Percentiles rank a stretch among this genome's conserved stretches.
These are phyloP conservation scores for Drosophila leontia DNA, from an alignment of 1,140 invertebrate species.

Conservation along the genomic window DNA sequence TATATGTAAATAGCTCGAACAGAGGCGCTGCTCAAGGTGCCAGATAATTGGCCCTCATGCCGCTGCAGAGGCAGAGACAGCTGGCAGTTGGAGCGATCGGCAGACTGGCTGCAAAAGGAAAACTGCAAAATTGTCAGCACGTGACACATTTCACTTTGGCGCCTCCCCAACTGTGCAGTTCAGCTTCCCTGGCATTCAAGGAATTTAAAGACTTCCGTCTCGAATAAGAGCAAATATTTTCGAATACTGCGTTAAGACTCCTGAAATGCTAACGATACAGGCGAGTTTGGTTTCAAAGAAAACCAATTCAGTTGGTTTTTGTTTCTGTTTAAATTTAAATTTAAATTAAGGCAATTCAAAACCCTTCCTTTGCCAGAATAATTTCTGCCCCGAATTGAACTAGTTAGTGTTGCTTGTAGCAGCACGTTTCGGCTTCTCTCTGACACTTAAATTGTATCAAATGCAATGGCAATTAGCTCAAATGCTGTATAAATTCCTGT, in stretches of 20 bases:
- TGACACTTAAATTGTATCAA: conserved; percentile 55
- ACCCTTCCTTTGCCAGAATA: conserved; percentile 6
- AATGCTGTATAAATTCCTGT: conserved; percentile 64
- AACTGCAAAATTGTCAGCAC: conserved; percentile 30
- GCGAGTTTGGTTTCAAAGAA: conserved; percentile 2
- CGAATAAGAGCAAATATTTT: conserved; percentile 5
- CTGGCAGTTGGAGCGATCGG: conserved; percentile 24
- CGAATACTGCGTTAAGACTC: neutral
- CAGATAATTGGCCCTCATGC: conserved; percentile 67
- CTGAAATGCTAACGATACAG: conserved; percentile 2
- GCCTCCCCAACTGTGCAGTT: neutral
- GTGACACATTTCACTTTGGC: conserved; percentile 31
- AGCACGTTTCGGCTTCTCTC: conserved; percentile 12
- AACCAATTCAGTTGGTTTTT: neutral
- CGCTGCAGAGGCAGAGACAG: conserved; percentile 11
- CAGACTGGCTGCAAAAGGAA: conserved; percentile 2
- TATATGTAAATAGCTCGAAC: conserved; percentile 77
- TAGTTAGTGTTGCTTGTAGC: neutral
- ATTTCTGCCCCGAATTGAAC: neutral
- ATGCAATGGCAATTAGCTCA: conserved; percentile 70
- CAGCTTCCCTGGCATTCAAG: neutral
- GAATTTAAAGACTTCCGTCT: conserved; percentile 14
- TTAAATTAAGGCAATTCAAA: conserved; percentile 1
- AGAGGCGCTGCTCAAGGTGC: conserved; percentile 50
- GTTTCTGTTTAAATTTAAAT: neutral